These are phyloP conservation scores for Syrphus vitripennis DNA, from an alignment of 2,888 invertebrate species.

Conservation along the genomic window DNA sequence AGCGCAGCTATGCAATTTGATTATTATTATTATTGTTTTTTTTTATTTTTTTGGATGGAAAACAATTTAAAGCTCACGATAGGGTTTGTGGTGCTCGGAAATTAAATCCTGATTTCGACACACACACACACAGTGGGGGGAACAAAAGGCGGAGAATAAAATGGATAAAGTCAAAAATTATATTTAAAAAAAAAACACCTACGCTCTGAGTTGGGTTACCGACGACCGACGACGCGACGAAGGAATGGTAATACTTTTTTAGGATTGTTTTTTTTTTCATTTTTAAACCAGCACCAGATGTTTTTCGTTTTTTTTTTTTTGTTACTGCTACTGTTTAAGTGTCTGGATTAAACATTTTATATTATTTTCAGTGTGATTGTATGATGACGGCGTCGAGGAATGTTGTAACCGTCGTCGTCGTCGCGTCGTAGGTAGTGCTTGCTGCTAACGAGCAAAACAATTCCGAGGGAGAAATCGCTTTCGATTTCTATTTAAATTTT, in stretches of 20 bases:
- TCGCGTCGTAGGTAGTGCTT: constrained; percentile 53
- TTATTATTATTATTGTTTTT: constrained; percentile 46
- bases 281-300: constrained; percentile 45
- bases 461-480: constrained; percentile 47
- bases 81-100: constrained; percentile 28
- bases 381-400: constrained; percentile 54
- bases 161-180: constrained; percentile 2
- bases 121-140: neutral
- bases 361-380: constrained; percentile 39
- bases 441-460: constrained; percentile 47
- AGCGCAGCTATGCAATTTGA: constrained; percentile 49
- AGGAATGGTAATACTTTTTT: neutral
- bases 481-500: constrained; percentile 65
- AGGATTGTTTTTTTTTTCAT: neutral
- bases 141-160: constrained; percentile 35
- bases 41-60: constrained; percentile 10
- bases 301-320: constrained; percentile 32
- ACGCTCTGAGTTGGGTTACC: constrained; percentile 43
- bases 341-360: neutral
- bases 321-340: constrained; percentile 34
- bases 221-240: neutral
- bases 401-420: constrained; percentile 41
- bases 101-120: constrained; percentile 68
- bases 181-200: constrained; percentile 52
- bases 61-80: constrained; percentile 3